Conservation (phyloP, 1,140 invertebrate genomes). For the Chelonus insularis region DNA sequence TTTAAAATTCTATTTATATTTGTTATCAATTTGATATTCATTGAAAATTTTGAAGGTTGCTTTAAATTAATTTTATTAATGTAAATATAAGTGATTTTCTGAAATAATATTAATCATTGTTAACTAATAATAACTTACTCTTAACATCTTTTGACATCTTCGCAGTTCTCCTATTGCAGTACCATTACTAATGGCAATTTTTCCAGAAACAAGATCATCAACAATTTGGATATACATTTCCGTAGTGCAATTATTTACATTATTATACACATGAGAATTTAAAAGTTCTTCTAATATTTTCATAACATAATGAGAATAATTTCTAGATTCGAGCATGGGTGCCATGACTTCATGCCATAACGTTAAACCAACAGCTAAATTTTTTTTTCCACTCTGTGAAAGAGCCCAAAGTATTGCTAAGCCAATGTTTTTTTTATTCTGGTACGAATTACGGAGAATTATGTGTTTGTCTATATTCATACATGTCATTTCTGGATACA, state of each 20-base stretch:
- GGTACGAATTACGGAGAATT: slow-evolving; percentile 73
- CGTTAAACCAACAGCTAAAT: slow-evolving; percentile 73
- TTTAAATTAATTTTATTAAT: too few relatives aligned
- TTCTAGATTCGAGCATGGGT: slow-evolving; percentile 72
- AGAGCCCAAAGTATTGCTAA: slow-evolving; percentile 78
- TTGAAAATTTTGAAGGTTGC: too few relatives aligned
- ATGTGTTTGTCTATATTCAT: slow-evolving; percentile 66
- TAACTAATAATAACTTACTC: slow-evolving; percentile 44
- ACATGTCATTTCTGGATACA: slow-evolving; percentile 66
- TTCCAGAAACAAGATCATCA: slow-evolving; percentile 53
- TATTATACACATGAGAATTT: slow-evolving; percentile 28
- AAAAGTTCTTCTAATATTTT: slow-evolving; percentile 71
- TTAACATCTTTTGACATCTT: slow-evolving; percentile 52
- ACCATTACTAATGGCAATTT: slow-evolving; percentile 44
- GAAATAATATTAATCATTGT: too few relatives aligned
- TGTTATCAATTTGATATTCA: too few relatives aligned
- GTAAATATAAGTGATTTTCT: too few relatives aligned
- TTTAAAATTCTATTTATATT: too few relatives aligned
- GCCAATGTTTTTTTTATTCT: slow-evolving; percentile 77
- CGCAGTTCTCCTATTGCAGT: slow-evolving; percentile 40
- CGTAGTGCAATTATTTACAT: slow-evolving; percentile 46
- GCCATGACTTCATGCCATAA: slow-evolving; percentile 83
- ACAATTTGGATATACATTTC: slow-evolving; percentile 55
- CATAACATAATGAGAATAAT: slow-evolving; percentile 71
- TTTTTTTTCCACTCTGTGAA: slow-evolving; percentile 72